A percentile compares a stretch with the other conserved stretches of the same genome.
Evolutionary conservation across 1,140 invertebrate species (phyloP).

Genomic region (Nymphalis io): DNA sequence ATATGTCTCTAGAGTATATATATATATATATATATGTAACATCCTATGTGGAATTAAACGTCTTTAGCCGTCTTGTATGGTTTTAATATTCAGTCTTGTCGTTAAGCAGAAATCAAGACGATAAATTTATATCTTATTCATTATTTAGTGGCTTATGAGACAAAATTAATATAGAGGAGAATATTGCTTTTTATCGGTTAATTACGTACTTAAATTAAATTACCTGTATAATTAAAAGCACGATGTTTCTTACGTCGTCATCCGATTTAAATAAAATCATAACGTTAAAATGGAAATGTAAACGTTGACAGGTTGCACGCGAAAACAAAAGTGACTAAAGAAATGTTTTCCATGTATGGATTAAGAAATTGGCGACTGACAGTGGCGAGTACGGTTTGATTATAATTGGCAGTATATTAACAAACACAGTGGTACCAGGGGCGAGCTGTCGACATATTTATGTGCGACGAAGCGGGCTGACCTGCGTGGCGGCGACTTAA

Average conservation of each 20-base stretch:
- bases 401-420: constrained; percentile 80
- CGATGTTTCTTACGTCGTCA: neutral
- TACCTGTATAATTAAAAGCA: constrained; percentile 18
- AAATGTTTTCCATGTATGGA: constrained; percentile 50
- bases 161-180: too few relatives aligned
- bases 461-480: constrained; percentile 60
- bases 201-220: too few relatives aligned
- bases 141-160: too few relatives aligned
- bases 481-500: constrained; percentile 68
- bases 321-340: constrained; percentile 49
- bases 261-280: constrained; percentile 7
- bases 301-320: constrained; percentile 30
- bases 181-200: too few relatives aligned
- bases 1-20: too few relatives aligned
- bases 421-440: constrained; percentile 72
- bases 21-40: too few relatives aligned
- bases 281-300: constrained; percentile 32
- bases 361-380: constrained; percentile 71
- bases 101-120: too few relatives aligned
- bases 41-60: too few relatives aligned
- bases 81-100: too few relatives aligned
- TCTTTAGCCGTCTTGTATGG: too few relatives aligned
- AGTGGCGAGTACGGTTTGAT: constrained; percentile 71
- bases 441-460: constrained; percentile 74
- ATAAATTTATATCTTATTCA: too few relatives aligned